A percentile compares a stretch with the other conserved stretches of the same genome.
phyloP scores from a whole-genome alignment of 2,113 vertebrate species.

The Hydropotes inermis region DNA sequence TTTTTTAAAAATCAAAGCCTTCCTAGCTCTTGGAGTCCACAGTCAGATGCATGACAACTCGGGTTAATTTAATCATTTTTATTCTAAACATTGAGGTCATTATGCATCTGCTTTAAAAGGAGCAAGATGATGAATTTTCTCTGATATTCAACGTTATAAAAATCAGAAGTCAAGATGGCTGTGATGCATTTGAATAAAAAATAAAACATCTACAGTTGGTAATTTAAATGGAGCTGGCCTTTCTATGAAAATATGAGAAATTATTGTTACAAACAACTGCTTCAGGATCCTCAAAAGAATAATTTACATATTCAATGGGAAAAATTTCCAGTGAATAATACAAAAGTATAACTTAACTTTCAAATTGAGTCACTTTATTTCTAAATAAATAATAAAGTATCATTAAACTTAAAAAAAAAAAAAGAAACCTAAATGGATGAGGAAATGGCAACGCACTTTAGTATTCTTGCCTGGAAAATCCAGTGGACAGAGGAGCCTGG shows the following conservation, averaged over 20 bases:
- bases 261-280: not conserved
- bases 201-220: not conserved
- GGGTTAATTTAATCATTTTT: not conserved
- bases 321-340: constrained; percentile 21
- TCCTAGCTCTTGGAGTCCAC: not conserved
- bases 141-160: not conserved
- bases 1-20: not conserved
- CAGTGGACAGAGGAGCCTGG: not conserved
- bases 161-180: not conserved
- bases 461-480: not conserved
- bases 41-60: not conserved
- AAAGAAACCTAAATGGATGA: not conserved
- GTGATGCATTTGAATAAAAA: not conserved
- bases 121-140: not conserved
- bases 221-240: not conserved
- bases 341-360: constrained; percentile 35
- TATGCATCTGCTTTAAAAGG: not conserved
- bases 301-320: constrained; percentile 32
- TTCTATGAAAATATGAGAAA: not conserved
- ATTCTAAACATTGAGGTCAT: not conserved
- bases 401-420: no score
- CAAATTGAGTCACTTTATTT: constrained; percentile 25
- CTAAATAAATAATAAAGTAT: not conserved
- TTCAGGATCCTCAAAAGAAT: constrained; percentile 27
- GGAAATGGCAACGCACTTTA: not conserved